phyloP scores from a whole-genome alignment of 2,888 invertebrate genomes.

The Xestia c-nigrum region DNA sequence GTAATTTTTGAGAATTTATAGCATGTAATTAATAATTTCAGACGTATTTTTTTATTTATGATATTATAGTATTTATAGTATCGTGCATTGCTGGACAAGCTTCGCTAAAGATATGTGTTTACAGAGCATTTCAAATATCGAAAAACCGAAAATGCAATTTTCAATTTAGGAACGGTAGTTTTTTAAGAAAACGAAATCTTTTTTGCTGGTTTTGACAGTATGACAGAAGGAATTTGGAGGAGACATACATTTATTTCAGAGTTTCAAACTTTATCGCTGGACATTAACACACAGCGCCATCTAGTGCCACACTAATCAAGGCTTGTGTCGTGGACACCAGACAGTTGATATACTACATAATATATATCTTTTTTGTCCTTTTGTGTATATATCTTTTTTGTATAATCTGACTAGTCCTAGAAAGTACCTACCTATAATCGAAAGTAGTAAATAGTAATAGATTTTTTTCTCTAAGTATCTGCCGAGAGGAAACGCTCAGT shows the following conservation, averaged over 20 bases:
- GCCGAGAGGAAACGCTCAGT: slow-evolving; percentile 59
- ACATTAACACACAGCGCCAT: no score
- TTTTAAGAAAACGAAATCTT: no score
- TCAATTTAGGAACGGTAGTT: background rate
- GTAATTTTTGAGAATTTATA: slow-evolving; percentile 4
- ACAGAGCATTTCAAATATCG: background rate
- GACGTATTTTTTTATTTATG: background rate
- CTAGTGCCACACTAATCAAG: no score
- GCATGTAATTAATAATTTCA: background rate
- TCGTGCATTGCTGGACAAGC: background rate
- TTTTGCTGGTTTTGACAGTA: background rate
- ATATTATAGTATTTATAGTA: background rate
- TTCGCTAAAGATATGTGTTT: background rate
- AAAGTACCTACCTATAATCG: slow-evolving; percentile 15
- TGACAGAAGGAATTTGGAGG: background rate
- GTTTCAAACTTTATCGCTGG: no score
- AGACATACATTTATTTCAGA: background rate
- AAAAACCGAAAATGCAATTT: background rate
- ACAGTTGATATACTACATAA: no score
- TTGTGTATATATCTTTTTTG: no score
- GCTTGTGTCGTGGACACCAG: no score
- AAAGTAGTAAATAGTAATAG: slow-evolving; percentile 50
- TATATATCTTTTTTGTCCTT: no score
- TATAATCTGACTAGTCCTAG: no score
- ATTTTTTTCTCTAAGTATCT: slow-evolving; percentile 39